These are phyloP conservation scores for Tortricodes alternella DNA, from an alignment of 2,888 invertebrate species.

Conservation along the genomic window DNA sequence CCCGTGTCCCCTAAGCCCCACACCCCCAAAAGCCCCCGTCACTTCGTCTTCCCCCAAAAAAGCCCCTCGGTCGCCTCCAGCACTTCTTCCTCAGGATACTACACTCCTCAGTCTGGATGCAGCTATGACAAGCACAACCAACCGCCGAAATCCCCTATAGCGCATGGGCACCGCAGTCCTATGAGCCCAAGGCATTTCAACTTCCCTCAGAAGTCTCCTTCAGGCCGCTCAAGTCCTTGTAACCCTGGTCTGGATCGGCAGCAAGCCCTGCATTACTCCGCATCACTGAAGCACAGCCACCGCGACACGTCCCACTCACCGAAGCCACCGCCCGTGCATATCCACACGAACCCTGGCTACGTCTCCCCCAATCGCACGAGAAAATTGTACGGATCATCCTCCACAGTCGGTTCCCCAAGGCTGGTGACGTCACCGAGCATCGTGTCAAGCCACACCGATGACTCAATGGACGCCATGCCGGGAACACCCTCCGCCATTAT, in stretches of 20 bases:
- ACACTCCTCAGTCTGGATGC: constrained; percentile 80
- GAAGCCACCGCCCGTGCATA: constrained; percentile 81
- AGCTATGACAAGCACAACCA: constrained; percentile 73
- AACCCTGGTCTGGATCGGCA: constrained; percentile 53
- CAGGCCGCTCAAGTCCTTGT: constrained; percentile 73
- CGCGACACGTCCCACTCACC: constrained; percentile 74
- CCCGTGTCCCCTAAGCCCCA: constrained; percentile 81
- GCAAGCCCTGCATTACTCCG: constrained; percentile 63
- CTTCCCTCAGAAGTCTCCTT: constrained; percentile 76
- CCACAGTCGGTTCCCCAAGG: constrained; percentile 72
- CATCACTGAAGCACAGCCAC: constrained; percentile 70
- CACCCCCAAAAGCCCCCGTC: constrained; percentile 82
- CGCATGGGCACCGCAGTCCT: constrained; percentile 82
- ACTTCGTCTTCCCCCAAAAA: constrained; percentile 80
- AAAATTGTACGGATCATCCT: constrained; percentile 70
- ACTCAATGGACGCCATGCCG: constrained; percentile 69
- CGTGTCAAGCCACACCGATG: constrained; percentile 76
- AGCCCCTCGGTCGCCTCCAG: constrained; percentile 79
- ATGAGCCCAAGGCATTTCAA: constrained; percentile 84
- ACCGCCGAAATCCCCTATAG: constrained; percentile 76
- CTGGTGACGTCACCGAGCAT: constrained; percentile 74
- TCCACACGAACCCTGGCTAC: constrained; percentile 84
- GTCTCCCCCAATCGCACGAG: constrained; percentile 77
- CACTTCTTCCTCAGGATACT: constrained; percentile 81
- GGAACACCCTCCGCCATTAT: constrained; percentile 68